Evolutionary conservation across 1,140 invertebrate species (phyloP), one percentile per base, ranked within the genome.

Genomic region (Sesamia nonagrioides): DNA sequence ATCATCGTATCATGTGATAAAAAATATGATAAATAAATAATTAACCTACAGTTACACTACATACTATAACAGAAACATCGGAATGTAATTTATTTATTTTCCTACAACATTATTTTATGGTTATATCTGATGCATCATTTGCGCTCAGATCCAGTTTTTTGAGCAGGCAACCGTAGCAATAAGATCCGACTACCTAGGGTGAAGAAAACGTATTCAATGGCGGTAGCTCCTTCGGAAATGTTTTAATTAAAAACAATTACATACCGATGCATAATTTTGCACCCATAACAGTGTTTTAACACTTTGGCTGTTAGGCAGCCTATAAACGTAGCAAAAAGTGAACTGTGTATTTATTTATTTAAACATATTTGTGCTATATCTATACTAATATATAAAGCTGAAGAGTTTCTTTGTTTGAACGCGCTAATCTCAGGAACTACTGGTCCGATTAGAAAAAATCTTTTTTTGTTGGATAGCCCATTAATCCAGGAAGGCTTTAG

Each of bases 201-300:
- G 11, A 48, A 48, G 45, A 48, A 48, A 48, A 15, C 45, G 45
- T 15, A 48, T 48, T 15, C 2, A 48, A 48, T 2, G 15, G 45
- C 11, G 11, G 45, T 48, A 2, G 11, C 45, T 48, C 45, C 45
- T 48, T 48, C 45, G 15, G 45, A 48, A 48, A 48, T 48, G 45
- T 48, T 48, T 48, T 48, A 48, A 48, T 48, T 48, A 48, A 48
- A 48, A 48, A 48, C 45, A 48, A 48, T 13, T 48, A 48, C 45
- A 48, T 48, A 15, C 45, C 13, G 45, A 48, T 48, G 45, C 45
- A 48, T 48, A 48, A 48, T 13, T 48, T 48, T 15, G 45, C 45
- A 48, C 45, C 45, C 45, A 48, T 48, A 48, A 48, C 11, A 15
- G 45, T 48, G 45, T 48, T 48, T 48, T 48, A 48, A 48, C 45